Percentiles rank a stretch among this genome's conserved stretches.
These are phyloP conservation scores for Phalacrocorax carbo DNA, from an alignment of 2,113 vertebrate species.

Conservation along the genomic window DNA sequence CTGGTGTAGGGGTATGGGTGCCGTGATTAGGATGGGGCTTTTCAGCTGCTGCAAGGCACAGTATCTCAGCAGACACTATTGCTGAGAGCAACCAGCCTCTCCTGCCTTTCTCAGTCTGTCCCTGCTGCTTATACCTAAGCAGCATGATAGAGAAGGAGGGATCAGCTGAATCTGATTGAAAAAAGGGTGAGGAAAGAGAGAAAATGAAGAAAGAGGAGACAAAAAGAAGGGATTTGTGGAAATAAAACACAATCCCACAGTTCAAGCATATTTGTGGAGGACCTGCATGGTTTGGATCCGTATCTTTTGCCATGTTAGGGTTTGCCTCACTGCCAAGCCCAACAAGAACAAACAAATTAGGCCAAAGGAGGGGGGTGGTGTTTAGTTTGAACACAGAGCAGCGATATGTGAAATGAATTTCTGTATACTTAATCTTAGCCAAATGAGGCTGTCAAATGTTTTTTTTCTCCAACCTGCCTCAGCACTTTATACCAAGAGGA, in stretches of 20 bases:
- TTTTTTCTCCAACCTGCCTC: constrained; percentile 47
- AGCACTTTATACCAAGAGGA: constrained; percentile 44
- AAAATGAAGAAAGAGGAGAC: neutral
- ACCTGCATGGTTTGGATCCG: neutral
- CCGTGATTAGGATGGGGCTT: neutral
- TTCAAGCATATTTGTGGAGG: neutral
- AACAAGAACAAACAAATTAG: constrained; percentile 22
- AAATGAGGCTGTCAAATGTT: constrained; percentile 63
- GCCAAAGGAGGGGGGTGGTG: neutral
- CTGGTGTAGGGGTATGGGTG: neutral
- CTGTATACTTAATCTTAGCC: constrained; percentile 61
- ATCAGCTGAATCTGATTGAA: neutral
- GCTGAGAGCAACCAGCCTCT: neutral
- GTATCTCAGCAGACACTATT: neutral
- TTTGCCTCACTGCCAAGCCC: neutral
- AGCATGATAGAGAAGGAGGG: neutral
- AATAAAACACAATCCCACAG: neutral
- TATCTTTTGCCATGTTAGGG: neutral
- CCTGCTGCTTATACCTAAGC: neutral
- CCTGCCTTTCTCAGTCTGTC: neutral
- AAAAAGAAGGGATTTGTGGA: neutral
- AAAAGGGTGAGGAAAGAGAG: neutral
- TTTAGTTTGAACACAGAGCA: constrained; percentile 43
- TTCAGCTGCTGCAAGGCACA: neutral
- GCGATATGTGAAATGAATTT: constrained; percentile 47